Base-by-base conservation (phyloP, 2,797 vertebrate genomes). In the Hyperoplus immaculatus region DNA sequence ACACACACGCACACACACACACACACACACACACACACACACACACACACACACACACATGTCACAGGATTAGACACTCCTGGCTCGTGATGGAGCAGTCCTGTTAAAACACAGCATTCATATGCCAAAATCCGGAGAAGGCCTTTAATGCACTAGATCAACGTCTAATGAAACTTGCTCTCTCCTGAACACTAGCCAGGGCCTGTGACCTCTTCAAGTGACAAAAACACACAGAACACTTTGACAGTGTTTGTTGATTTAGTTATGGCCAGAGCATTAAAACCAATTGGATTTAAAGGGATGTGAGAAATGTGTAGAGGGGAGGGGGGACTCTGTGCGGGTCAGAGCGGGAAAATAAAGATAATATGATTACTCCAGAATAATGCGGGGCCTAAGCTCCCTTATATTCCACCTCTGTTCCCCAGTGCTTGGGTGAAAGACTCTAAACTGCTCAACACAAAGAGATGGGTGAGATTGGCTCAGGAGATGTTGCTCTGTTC, bases 291-390 rank as follows among this genome's bases (percentile, higher is more conserved):
- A 93, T 93, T 92, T 84, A 76, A 82, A n/a, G 10, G 79, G 70
- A 83, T 86, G 74, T 82, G 86, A 87, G 77, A 60, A 73, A 73
- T 81, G 78, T 77, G 72, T 71, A 21, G 63, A 72, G 80, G 79
- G 77, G 58, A 76, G 69, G 10, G 56, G 64, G 66, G 46, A 29
- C 57, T 78, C 60, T 47, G 54, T 75, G 75, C 59, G 82, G 88
- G 87, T 91, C 87, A 89, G 78, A 76, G 73, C 53, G 69, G 69
- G 69, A 87, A 80, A 82, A 76, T 79, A 81, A 12, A 81, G 82
- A 87, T 91, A 87, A 94, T 82, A 79, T 75, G 80, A 94, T 94
- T 93, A 91, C 77, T 78, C 47, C 10, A 77, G 78, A 91, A 91
- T 87, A 83, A 89, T 82, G 77, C 54, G 66, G 65, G 43, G 60